These are phyloP conservation scores for Drosophila antonietae DNA, from an alignment of 2,888 invertebrate species.

Conservation along the genomic window DNA sequence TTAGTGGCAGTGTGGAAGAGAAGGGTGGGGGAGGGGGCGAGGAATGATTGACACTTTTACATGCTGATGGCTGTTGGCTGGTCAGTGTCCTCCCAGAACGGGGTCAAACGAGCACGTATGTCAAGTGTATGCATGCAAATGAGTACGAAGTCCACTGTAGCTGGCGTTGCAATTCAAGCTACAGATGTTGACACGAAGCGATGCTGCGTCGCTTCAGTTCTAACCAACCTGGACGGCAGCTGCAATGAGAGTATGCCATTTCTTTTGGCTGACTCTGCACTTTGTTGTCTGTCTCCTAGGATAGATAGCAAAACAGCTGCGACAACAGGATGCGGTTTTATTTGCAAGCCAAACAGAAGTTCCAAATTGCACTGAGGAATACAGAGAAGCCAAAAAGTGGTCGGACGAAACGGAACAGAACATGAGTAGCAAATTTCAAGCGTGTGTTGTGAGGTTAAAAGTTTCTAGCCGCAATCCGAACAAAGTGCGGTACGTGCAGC, in stretches of 20 bases:
- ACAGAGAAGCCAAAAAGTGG: not conserved
- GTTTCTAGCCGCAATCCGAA: conserved; percentile 27
- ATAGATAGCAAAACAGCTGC: not conserved
- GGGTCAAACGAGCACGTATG: conserved; percentile 1
- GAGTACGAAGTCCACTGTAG: conserved; percentile 1
- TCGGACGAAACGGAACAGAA: not conserved
- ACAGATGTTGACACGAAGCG: conserved; percentile 14
- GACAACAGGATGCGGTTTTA: conserved; percentile 30
- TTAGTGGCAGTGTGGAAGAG: not conserved
- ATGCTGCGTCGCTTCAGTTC: not conserved
- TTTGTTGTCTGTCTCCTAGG: conserved; percentile 20
- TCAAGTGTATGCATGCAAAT: conserved; percentile 13
- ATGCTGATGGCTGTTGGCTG: not conserved
- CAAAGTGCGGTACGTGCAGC: conserved; percentile 10
- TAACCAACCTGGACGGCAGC: conserved; percentile 10
- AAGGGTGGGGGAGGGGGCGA: not conserved
- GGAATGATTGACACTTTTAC: conserved; percentile 33
- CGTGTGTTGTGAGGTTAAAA: conserved; percentile 24
- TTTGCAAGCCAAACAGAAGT: conserved; percentile 27
- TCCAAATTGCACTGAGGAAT: conserved; percentile 4
- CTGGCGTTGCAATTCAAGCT: conserved; percentile 10
- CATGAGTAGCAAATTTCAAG: conserved; percentile 31
- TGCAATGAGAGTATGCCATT: conserved; percentile 18
- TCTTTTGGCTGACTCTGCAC: conserved; percentile 42
- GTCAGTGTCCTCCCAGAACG: not conserved